Base-by-base conservation (phyloP, 2,888 invertebrate genomes). In the Tenthredo scrophulariae region DNA sequence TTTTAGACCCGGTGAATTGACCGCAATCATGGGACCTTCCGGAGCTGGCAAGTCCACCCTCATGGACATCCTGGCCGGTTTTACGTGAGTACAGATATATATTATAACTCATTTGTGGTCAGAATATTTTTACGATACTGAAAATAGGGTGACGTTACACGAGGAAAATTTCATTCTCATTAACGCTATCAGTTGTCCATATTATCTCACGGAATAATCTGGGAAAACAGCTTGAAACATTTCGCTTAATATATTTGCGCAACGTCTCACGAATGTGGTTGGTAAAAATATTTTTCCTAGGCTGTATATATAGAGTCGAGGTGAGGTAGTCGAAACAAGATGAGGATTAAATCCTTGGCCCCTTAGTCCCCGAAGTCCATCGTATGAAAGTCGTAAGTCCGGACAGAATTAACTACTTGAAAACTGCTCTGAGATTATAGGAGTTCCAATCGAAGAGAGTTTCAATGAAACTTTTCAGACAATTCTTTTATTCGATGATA, bases 1-100 rank as follows among this genome's bases (percentile, higher is more conserved):
- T 86, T 97, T 97, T 93, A 95, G 95, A 87, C 95, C 96, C 0
- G 97, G 97, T 1, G 97, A 97, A 92, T 93, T 97, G 87, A 96
- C 96, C 9, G 98, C 97, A 84, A 97, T 98, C 89, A 97, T 98
- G 95, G 98, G 98, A 40, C 98, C 98, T 75, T 95, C 98, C 0
- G 98, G 98, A 18, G 97, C 97, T 13, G 97, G 98, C 85, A 98
- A 98, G 94, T 97, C 97, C 87, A 96, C 97, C 2, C 95, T 98
- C 86, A 96, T 98, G 95, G 97, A 98, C 93, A 97, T 98, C 90
- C 94, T 98, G 87, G 96, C 98, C 54, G 98, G 98, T 89, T 98
- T 97, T 94, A 97, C 96, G 98, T 98, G 95, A 96, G 96, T 95
- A 62, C 29, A 54, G 29, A 54, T 54, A 18, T 54, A 18, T 13